Conservation (phyloP, 1,140 invertebrate genomes). For the Patella vulgata region DNA sequence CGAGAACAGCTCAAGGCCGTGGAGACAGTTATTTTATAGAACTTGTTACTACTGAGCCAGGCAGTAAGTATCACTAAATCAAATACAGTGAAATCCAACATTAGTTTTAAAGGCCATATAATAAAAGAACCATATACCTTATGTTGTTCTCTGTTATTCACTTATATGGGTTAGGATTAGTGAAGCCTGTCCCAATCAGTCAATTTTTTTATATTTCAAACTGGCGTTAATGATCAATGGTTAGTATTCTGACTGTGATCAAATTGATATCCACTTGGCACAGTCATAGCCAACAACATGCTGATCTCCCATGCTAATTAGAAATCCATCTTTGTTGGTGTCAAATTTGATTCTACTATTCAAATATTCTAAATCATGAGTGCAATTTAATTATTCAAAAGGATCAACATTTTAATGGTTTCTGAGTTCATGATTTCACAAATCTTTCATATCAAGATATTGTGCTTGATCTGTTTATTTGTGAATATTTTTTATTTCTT, state of each 20-base stretch:
- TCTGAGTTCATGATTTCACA: no score
- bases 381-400: no score
- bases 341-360: no score
- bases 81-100: not conserved
- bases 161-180: not conserved
- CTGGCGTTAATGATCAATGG: not conserved
- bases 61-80: slow-evolving; percentile 38
- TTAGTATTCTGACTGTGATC: not conserved
- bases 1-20: slow-evolving; percentile 84
- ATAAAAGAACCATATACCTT: not conserved
- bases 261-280: no score
- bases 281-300: no score
- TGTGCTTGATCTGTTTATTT: no score
- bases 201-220: not conserved
- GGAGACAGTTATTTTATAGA: slow-evolving; percentile 71
- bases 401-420: no score
- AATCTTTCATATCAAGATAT: no score
- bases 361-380: no score
- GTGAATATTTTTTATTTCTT: no score
- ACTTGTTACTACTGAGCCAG: slow-evolving; percentile 40
- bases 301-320: no score
- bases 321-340: no score
- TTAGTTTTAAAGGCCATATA: slow-evolving; percentile 1
- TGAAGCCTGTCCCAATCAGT: not conserved
- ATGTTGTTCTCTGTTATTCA: not conserved